Evolutionary conservation across 2,113 vertebrate genomes (phyloP).

Genomic region (Corvus hawaiiensis): DNA sequence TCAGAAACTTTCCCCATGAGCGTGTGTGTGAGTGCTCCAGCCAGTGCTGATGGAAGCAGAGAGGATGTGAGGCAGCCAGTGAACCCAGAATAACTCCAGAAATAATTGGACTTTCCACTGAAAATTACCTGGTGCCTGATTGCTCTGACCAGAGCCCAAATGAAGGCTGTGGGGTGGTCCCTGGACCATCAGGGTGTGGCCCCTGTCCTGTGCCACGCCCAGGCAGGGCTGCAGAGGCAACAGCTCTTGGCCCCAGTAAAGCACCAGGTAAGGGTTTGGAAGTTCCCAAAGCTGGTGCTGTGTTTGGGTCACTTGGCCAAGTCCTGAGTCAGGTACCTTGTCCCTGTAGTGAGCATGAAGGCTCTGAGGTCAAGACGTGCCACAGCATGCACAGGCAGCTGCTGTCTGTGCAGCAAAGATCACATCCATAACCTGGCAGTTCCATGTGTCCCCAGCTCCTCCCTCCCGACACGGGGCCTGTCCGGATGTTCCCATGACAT

Average conservation of each 20-base stretch:
- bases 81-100: neutral
- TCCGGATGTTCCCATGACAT: neutral
- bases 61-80: neutral
- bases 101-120: neutral
- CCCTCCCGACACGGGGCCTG: neutral
- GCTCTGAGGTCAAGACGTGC: neutral
- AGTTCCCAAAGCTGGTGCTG: neutral
- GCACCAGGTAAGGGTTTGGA: neutral
- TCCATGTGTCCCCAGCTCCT: neutral
- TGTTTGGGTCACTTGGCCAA: neutral
- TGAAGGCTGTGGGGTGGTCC: neutral
- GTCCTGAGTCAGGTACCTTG: neutral
- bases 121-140: neutral
- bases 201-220: neutral
- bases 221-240: rapidly evolving
- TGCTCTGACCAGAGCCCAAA: neutral
- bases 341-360: neutral
- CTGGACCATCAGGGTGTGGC: neutral
- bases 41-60: neutral
- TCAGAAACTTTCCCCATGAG: neutral
- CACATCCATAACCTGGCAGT: neutral
- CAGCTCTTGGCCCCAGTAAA: neutral
- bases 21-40: neutral
- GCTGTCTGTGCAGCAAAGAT: neutral
- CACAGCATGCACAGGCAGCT: neutral